phyloP scores from a whole-genome alignment of 2,888 invertebrate species.

The Bhutanitis thaidina region DNA sequence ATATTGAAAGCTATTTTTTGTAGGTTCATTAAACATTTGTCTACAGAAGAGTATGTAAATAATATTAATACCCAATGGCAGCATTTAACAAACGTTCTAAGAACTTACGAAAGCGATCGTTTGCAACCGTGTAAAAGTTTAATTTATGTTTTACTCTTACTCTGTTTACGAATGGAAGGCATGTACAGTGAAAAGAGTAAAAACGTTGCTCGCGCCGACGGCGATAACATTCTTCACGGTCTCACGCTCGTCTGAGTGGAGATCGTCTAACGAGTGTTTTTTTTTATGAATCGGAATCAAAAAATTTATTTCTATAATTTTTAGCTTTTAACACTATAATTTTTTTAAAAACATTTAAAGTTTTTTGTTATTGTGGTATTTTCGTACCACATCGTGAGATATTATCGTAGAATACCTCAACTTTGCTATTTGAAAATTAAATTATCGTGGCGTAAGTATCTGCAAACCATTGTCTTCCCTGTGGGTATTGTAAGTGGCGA shows the following conservation, averaged over 20 bases:
- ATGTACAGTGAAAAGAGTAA: conserved; percentile 11
- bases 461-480: too few relatives aligned
- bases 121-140: too few relatives aligned
- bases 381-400: neutral
- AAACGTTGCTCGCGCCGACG: conserved; percentile 16
- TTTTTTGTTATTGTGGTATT: neutral
- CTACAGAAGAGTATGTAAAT: too few relatives aligned
- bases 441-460: too few relatives aligned
- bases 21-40: too few relatives aligned
- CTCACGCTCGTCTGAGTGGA: conserved; percentile 17
- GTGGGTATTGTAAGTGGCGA: too few relatives aligned
- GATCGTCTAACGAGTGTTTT: conserved; percentile 20
- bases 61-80: too few relatives aligned
- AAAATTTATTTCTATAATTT: neutral
- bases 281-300: conserved; percentile 17
- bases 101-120: too few relatives aligned
- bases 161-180: conserved; percentile 8
- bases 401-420: neutral
- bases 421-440: too few relatives aligned
- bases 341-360: neutral
- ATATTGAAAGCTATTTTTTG: too few relatives aligned
- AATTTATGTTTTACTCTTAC: neutral
- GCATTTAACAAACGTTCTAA: too few relatives aligned
- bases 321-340: neutral
- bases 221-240: conserved; percentile 20